Conservation (phyloP, 2,113 vertebrate species). For the Ia io region DNA sequence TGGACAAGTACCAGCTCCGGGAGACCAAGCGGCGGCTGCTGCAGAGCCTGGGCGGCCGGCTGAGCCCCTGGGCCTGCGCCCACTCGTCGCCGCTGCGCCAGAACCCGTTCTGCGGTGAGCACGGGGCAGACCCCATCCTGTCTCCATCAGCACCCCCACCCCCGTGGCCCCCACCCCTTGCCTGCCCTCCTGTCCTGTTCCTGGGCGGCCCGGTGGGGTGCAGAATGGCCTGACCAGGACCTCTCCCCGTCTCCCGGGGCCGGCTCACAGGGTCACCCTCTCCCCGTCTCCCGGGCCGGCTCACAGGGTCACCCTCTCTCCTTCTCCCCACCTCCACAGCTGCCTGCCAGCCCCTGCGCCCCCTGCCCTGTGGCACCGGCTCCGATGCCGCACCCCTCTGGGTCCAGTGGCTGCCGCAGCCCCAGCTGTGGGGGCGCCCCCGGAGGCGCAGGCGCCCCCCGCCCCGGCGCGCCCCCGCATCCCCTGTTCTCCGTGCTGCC, state of each 20-base stretch:
- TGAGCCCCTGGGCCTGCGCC: neutral
- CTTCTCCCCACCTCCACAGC: neutral
- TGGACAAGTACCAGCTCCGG: slow-evolving; percentile 90
- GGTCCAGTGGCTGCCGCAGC: slow-evolving; percentile 61
- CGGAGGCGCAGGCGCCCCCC: slow-evolving; percentile 27
- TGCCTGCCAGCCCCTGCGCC: slow-evolving; percentile 33
- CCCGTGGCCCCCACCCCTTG: neutral
- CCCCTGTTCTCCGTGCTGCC: neutral
- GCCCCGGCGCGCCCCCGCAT: neutral
- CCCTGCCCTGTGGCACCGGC: neutral
- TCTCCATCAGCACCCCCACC: neutral
- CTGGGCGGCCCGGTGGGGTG: neutral
- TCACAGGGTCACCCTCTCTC: neutral
- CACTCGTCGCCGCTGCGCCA: neutral
- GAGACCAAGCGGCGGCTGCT: slow-evolving; percentile 89
- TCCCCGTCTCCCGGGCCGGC: neutral
- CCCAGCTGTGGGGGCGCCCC: neutral
- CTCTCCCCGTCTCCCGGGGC: neutral
- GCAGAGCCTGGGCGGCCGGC: slow-evolving; percentile 39
- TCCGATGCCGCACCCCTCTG: neutral
- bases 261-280: neutral
- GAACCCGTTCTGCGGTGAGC: slow-evolving; percentile 63
- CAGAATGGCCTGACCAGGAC: neutral
- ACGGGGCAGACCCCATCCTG: rapidly evolving
- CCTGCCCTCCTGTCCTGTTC: neutral